These are phyloP conservation scores for Clarias pachynema DNA, from an alignment of 2,797 vertebrate genomes.

Conservation along the genomic window DNA sequence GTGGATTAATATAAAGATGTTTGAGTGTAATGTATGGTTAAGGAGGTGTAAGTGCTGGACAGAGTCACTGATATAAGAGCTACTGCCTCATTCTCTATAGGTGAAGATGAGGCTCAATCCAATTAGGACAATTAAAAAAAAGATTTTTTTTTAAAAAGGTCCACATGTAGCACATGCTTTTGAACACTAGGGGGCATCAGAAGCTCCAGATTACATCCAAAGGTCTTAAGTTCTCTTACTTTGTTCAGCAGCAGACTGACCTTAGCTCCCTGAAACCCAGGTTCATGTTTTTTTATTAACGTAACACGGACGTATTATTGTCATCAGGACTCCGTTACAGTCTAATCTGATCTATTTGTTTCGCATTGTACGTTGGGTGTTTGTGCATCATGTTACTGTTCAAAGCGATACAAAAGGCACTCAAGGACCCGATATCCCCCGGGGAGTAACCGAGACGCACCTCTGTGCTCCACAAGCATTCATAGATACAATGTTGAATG, in stretches of 20 bases:
- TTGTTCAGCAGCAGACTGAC: conserved; percentile 10
- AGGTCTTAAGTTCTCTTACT: neutral
- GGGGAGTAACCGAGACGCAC: conserved; percentile 47
- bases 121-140: neutral
- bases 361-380: conserved; percentile 38
- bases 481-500: conserved; percentile 45
- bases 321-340: conserved; percentile 40
- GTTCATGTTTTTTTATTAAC: conserved; percentile 14
- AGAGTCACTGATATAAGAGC: neutral
- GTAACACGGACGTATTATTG: conserved; percentile 29
- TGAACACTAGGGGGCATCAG: conserved; percentile 52
- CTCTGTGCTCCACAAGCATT: conserved; percentile 51
- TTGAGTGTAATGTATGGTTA: neutral
- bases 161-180: conserved; percentile 14
- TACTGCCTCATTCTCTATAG: neutral
- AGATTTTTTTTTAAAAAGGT: neutral
- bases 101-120: neutral
- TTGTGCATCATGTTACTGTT: conserved; percentile 44
- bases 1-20: neutral
- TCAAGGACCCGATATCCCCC: conserved; percentile 42
- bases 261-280: conserved; percentile 1
- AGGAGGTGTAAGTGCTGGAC: neutral
- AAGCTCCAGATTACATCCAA: neutral
- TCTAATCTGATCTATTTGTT: conserved; percentile 44
- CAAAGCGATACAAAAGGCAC: conserved; percentile 40